These are phyloP conservation scores for Alcedo quadribrachys DNA, from an alignment of 2,797 vertebrate genomes.

Conservation along the genomic window DNA sequence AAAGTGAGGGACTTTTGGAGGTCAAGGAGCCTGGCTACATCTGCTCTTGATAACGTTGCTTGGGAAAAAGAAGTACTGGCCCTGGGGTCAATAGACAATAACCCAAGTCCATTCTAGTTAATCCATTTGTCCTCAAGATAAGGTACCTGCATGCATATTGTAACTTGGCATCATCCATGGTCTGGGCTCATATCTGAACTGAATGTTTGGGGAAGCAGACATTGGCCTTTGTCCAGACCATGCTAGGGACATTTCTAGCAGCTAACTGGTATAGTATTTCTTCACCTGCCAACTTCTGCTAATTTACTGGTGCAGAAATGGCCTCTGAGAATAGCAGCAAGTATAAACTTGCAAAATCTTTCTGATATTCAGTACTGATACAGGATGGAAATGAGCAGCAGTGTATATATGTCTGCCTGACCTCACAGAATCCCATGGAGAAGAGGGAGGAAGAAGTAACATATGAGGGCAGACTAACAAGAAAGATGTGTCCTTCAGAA, in stretches of 20 bases:
- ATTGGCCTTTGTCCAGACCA: neutral
- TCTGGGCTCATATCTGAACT: neutral
- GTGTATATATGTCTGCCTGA: neutral
- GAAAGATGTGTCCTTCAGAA: neutral
- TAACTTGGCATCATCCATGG: neutral
- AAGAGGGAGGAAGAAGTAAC: neutral
- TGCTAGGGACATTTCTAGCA: neutral
- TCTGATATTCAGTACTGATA: neutral
- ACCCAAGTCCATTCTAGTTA: neutral
- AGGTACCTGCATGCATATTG: neutral
- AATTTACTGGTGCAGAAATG: neutral
- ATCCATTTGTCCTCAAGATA: neutral
- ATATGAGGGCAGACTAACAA: neutral
- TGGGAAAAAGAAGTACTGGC: neutral
- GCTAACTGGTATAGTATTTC: neutral
- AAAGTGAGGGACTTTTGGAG: neutral
- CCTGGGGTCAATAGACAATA: neutral
- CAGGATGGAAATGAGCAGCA: neutral
- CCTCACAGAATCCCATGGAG: neutral
- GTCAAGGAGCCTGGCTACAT: neutral
- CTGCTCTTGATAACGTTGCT: neutral
- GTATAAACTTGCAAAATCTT: neutral
- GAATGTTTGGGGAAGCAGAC: neutral
- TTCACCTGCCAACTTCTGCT: neutral
- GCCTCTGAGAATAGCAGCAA: neutral